Evolutionary conservation across 2,113 vertebrate genomes (phyloP).

Genomic region (Myiopsitta monachus): DNA sequence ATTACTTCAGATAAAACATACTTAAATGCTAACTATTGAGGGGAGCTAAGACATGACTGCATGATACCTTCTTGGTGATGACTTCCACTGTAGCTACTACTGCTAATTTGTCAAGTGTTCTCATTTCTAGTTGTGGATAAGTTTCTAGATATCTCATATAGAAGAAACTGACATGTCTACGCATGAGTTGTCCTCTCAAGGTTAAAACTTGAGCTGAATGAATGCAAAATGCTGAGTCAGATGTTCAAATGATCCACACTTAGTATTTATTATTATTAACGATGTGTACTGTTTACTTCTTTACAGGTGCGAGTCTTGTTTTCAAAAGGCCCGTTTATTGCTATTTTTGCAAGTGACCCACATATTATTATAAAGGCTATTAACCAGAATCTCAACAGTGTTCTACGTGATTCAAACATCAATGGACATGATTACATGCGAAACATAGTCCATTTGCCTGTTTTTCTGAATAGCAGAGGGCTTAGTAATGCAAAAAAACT

Average conservation of each 20-base stretch:
- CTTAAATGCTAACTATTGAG: neutral
- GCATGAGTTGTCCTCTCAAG: neutral
- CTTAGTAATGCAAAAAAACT: constrained; percentile 87
- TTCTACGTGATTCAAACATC: constrained; percentile 97
- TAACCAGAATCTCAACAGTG: constrained; percentile 98
- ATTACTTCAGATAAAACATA: neutral
- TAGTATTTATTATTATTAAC: neutral
- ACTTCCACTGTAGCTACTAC: neutral
- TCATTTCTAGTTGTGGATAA: neutral
- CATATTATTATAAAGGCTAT: constrained; percentile 99
- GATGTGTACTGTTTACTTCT: neutral
- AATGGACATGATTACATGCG: constrained; percentile 99
- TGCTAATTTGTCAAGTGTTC: neutral
- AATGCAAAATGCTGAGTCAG: neutral
- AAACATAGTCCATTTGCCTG: constrained; percentile 95
- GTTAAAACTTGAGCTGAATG: neutral
- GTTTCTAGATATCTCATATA: neutral
- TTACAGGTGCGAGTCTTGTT: constrained; percentile 92
- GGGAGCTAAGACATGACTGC: neutral
- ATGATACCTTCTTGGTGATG: neutral
- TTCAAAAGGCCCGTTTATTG: constrained; percentile 97
- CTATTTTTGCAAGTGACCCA: constrained; percentile 97
- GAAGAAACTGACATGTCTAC: neutral
- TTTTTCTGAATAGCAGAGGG: constrained; percentile 97
- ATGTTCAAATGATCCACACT: neutral